Percentiles rank a stretch among this genome's conserved stretches.
phyloP scores from a whole-genome alignment of 2,888 invertebrate genomes.

The Antheraea yamamai region DNA sequence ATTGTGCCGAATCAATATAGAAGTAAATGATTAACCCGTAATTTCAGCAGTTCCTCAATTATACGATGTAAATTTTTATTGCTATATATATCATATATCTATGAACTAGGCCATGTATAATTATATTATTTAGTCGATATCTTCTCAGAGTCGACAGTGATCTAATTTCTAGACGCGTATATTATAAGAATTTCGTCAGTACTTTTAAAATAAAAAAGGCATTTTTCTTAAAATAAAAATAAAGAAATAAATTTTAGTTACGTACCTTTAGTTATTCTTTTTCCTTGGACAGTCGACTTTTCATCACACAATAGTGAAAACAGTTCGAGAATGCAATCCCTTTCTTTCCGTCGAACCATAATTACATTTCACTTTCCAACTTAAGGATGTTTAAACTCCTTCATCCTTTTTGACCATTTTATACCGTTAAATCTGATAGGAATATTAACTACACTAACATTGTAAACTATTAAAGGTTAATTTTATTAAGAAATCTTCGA shows the following conservation, averaged over 20 bases:
- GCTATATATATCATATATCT: not conserved
- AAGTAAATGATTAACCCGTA: not conserved
- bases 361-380: constrained; percentile 24
- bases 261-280: constrained; percentile 50
- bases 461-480: not conserved
- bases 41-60: not conserved
- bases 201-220: not conserved
- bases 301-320: constrained; percentile 64
- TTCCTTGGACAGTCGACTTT: constrained; percentile 43
- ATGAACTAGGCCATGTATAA: constrained; percentile 4
- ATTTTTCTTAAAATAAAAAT: too few relatives aligned
- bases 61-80: not conserved
- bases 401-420: not conserved
- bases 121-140: constrained; percentile 1
- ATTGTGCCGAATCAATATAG: not conserved
- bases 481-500: not conserved
- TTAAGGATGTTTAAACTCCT: not conserved
- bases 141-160: not conserved
- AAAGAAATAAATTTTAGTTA: too few relatives aligned
- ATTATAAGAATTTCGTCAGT: not conserved
- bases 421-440: not conserved
- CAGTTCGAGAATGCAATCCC: constrained; percentile 63
- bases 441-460: too few relatives aligned
- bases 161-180: not conserved
- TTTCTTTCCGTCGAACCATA: constrained; percentile 64